Base-by-base conservation (phyloP, 2,888 invertebrate species). In the Himalopsyche anomala region DNA sequence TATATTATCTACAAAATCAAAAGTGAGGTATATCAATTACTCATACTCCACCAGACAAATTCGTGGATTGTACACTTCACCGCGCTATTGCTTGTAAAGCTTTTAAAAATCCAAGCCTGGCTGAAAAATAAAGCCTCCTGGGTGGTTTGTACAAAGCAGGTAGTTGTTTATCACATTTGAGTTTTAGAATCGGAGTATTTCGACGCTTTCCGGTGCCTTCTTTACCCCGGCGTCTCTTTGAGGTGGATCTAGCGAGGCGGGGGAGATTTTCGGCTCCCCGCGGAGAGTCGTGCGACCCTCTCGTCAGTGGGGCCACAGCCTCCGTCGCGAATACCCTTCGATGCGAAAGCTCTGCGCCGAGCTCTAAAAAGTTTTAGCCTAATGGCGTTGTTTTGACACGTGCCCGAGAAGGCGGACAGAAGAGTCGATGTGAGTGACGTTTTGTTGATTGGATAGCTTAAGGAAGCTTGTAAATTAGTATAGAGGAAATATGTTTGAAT, bases 301-400 rank as follows among this genome's bases (percentile, higher is more conserved):
- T 81, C 81, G 40, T 81, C 81, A 81, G 81, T 81, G 28, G 28
- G 15, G 69, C 81, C 74, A 12, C 45, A 81, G 54, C 80, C 80
- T 74, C 42, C 80, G 81, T 28, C 56, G 80, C 82, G 85, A 56
- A 62, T 81, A 62, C 62, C 62, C 62, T 62, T 8, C 62, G 62
- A 28, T 28, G 42, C 42, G 45, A 45, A 45, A 81, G 81, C 40
- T 40, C 81, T 19, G 81, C 81, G 81, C 42, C 38, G 42, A 40
- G 45, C 38, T 55, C 56, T 12, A 54, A 84, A 81, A 85, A 85
- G 85, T 85, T 85, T 84, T 51, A 19, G 12, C 79, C 82, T 85
- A 82, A 82, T 85, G 81, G 51, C 82, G 85, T 69, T 85, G 85
- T 85, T 85, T 85, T 85, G 84, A 85, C 81, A 62, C 84, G 81